Percentiles rank a stretch among this genome's conserved stretches.
Evolutionary conservation across 2,888 invertebrate genomes (phyloP).

Genomic region (Drosophila recens): DNA sequence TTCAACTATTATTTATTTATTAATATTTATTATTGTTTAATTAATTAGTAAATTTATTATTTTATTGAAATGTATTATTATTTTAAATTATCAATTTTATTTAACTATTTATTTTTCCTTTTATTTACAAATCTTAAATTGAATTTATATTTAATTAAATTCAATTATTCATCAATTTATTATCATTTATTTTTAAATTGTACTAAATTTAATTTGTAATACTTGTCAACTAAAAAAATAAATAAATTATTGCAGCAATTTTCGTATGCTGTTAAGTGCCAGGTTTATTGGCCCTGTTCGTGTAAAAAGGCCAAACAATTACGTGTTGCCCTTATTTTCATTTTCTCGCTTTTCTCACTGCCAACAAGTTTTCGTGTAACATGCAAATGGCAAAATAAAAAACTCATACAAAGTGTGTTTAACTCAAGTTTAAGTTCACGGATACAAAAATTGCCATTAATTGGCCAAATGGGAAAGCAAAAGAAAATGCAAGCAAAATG

Average conservation of each 20-base stretch:
- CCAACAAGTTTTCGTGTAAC: conserved; percentile 33
- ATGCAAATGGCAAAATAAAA: conserved; percentile 47
- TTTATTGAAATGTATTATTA: too few species aligned
- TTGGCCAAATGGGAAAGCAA: neutral
- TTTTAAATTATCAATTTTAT: too few species aligned
- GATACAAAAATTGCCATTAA: conserved; percentile 1
- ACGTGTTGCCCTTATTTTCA: conserved; percentile 24
- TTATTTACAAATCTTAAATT: too few species aligned
- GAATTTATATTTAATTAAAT: too few species aligned
- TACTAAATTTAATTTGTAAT: too few species aligned
- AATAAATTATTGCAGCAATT: conserved; percentile 20
- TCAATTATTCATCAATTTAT: too few species aligned
- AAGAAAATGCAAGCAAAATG: neutral
- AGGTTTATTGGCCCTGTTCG: conserved; percentile 2
- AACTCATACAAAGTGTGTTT: too few species aligned
- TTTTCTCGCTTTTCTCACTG: neutral
- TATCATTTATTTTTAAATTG: too few species aligned
- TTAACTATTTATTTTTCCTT: too few species aligned
- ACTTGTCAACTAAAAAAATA: neutral
- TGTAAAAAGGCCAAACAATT: conserved; percentile 26
- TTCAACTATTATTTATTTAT: too few species aligned
- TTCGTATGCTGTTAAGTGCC: conserved; percentile 7
- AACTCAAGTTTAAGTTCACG: conserved; percentile 48
- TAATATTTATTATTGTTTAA: too few species aligned
- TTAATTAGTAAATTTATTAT: too few species aligned